Evolutionary conservation across 2,113 vertebrate genomes (phyloP).

Genomic region (Clarias batrachus): DNA sequence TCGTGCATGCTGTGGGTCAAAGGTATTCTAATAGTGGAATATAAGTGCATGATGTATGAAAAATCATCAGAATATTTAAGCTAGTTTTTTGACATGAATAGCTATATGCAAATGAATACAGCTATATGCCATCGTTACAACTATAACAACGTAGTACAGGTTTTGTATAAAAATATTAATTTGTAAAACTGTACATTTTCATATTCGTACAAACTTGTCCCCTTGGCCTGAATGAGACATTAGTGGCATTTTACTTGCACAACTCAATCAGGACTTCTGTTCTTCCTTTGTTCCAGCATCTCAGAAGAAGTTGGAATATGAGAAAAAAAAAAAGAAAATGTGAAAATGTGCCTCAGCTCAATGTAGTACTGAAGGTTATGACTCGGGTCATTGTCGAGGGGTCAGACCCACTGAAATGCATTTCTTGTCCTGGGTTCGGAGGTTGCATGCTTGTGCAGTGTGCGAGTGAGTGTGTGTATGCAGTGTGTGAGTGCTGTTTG

Average conservation of each 20-base stretch:
- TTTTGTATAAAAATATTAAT: background rate
- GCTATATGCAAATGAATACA: background rate
- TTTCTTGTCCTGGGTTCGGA: background rate
- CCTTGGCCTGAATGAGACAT: background rate
- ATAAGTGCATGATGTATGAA: background rate
- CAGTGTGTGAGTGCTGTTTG: background rate
- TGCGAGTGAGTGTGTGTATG: constrained; percentile 3
- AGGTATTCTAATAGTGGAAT: background rate
- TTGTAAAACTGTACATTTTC: background rate
- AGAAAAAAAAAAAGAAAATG: background rate
- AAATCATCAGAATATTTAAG: background rate
- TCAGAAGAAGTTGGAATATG: background rate
- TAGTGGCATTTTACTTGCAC: background rate
- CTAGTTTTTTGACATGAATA: background rate
- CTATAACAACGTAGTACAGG: too few species aligned
- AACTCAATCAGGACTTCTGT: background rate
- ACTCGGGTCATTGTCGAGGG: background rate
- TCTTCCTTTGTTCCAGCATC: background rate
- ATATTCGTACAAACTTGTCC: background rate
- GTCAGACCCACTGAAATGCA: background rate
- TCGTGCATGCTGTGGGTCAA: background rate
- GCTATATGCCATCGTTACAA: background rate
- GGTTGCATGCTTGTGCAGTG: constrained; percentile 23
- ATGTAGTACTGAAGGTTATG: background rate
- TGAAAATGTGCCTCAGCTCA: background rate